Evolutionary conservation across 2,888 invertebrate genomes (phyloP).

Genomic region (Bruchidius siliquastri): DNA sequence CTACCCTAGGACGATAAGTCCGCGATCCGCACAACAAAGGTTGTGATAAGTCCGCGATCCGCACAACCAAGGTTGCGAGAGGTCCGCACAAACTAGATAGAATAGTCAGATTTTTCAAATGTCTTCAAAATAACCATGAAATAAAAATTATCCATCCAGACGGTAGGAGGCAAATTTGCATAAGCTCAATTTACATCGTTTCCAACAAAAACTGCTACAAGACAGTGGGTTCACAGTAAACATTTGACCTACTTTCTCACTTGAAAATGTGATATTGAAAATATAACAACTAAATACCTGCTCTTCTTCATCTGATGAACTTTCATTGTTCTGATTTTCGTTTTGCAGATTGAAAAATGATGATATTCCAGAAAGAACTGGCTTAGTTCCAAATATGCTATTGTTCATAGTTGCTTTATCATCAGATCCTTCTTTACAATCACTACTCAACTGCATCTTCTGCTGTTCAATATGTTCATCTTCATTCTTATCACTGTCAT

Average conservation of each 20-base stretch:
- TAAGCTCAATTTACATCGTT: no score
- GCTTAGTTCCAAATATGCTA: neutral
- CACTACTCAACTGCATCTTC: neutral
- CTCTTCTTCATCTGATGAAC: conserved; percentile 30
- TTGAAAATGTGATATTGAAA: neutral
- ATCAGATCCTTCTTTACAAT: neutral
- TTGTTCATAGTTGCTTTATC: neutral
- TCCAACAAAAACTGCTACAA: no score
- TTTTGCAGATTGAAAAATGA: conserved; percentile 24
- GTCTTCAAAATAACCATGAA: no score
- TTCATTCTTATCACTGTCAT: neutral
- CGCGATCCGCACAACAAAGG: no score
- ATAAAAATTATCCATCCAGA: no score
- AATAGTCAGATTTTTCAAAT: no score
- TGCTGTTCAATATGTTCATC: neutral
- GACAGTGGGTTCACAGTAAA: no score
- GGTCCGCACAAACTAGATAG: no score
- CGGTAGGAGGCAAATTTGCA: no score
- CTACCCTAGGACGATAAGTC: no score
- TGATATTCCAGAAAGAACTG: conserved; percentile 34
- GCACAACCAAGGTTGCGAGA: no score
- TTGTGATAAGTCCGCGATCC: no score
- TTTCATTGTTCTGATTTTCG: conserved; percentile 38
- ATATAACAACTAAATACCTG: conserved; percentile 9
- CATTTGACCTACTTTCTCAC: neutral